Evolutionary conservation across 1,140 invertebrate species (phyloP), one percentile per base, ranked within the genome.

Genomic region (Campoletis sonorensis): DNA sequence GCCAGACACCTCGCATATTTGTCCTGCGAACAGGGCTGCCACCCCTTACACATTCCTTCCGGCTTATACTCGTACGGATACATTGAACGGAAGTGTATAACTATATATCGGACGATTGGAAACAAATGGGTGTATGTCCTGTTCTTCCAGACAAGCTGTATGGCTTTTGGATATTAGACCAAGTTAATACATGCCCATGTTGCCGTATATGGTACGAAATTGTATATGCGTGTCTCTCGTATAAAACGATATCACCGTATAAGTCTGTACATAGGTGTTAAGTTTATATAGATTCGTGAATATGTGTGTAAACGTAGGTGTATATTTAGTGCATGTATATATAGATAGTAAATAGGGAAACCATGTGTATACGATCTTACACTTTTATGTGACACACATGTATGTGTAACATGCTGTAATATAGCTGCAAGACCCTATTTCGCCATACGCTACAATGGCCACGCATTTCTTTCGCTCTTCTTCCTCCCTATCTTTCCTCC

Each of bases 1-100:
- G 21, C 79, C 33, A 30, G 79, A 81, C 79, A 81, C 79, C 79
- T 81, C 64, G 71, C 71, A 75, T 81, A 81, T 81, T 81, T 81
- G 79, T 75, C 26, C 71, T 45, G 21, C 11, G 67, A 37, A 27
- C 26, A 75, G 54, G 21, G 72, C 23, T 45, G 21, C 67, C 67
- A 30, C 37, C 71, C 83, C 81, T 13, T 27, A 64, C 27, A 58
- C 80, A 61, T 54, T 82, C 71, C 72, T 79, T 79, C 33, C 71
- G 68, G 54, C 73, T 82, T 75, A 75, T 49, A 73, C 71, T 73
- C 45, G 23, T 73, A 73, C 71, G 71, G 45, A 73, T 51, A 75
- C 72, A 51, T 49, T 75, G 21, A 26, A 49, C 15, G 18, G 26
- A 75, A 30, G 72, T 4, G 45, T 75, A 21, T 45, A 37, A 49